Percentiles rank a stretch among this genome's conserved stretches.
Conservation (phyloP, 2,113 vertebrate genomes). For the Dryoscopus gambensis region DNA sequence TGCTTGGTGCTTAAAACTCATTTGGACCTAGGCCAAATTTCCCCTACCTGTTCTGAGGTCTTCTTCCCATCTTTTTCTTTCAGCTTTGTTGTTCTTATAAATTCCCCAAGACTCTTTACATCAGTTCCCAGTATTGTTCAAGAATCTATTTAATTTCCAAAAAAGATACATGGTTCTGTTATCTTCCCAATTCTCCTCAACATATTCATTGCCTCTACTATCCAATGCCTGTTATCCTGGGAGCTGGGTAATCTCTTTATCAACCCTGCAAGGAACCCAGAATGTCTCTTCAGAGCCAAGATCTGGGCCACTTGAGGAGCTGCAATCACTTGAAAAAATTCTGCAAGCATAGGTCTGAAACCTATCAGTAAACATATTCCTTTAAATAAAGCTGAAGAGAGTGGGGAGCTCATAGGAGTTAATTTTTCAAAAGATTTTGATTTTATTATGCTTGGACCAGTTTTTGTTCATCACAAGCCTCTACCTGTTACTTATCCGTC, state of each 20-base stretch:
- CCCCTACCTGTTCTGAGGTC: neutral
- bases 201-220: neutral
- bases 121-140: neutral
- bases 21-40: neutral
- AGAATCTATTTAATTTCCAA: neutral
- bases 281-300: neutral
- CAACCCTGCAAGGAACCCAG: neutral
- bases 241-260: neutral
- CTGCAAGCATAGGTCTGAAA: neutral
- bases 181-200: neutral
- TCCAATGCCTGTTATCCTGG: accelerated
- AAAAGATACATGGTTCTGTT: neutral
- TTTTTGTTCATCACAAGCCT: neutral
- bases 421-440: neutral
- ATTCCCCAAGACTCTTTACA: accelerated
- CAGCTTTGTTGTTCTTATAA: neutral
- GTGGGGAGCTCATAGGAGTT: neutral
- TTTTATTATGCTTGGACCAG: neutral
- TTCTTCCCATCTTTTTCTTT: neutral
- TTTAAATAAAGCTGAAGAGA: neutral
- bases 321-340: neutral
- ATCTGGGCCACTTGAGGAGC: neutral
- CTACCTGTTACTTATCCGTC: too few species aligned
- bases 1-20: neutral
- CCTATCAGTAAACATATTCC: neutral